phyloP scores from a whole-genome alignment of 2,888 invertebrate genomes.

The Ophion ellenae region DNA sequence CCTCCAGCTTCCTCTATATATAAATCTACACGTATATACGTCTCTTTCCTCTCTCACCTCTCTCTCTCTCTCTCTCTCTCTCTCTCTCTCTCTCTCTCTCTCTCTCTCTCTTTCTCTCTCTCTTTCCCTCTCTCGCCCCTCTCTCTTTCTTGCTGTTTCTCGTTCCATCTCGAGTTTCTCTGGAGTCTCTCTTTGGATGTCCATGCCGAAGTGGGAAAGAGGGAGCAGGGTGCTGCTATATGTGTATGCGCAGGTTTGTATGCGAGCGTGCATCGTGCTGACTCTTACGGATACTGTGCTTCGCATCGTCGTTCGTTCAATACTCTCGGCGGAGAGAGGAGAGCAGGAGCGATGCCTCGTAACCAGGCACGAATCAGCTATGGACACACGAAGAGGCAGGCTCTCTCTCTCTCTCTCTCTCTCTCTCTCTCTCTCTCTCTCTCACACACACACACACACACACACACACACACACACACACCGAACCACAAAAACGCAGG shows the following conservation, averaged over 20 bases:
- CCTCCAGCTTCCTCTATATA: conserved; percentile 4
- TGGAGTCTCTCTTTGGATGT: conserved; percentile 57
- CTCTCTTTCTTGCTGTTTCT: conserved; percentile 63
- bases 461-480: not conserved
- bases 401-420: too few relatives aligned
- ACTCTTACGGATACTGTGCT: conserved; percentile 65
- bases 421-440: too few relatives aligned
- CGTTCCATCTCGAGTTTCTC: conserved; percentile 65
- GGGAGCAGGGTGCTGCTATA: conserved; percentile 28
- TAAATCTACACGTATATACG: not conserved
- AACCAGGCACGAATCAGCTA: conserved; percentile 43
- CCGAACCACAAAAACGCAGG: not conserved
- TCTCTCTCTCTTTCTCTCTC: conserved; percentile 67
- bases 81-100: not conserved
- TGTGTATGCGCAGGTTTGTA: conserved; percentile 19
- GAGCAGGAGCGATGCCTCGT: conserved; percentile 54
- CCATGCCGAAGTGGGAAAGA: conserved; percentile 49
- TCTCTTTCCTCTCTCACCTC: conserved; percentile 54
- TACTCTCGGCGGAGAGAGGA: conserved; percentile 77
- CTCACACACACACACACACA: not conserved
- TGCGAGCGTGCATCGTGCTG: conserved; percentile 26
- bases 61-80: conserved; percentile 30
- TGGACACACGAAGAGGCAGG: not conserved
- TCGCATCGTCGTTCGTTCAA: conserved; percentile 79
- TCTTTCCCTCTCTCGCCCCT: conserved; percentile 44